Conservation (phyloP, 1,140 invertebrate species). For the Pogonognathellus flavescens region DNA sequence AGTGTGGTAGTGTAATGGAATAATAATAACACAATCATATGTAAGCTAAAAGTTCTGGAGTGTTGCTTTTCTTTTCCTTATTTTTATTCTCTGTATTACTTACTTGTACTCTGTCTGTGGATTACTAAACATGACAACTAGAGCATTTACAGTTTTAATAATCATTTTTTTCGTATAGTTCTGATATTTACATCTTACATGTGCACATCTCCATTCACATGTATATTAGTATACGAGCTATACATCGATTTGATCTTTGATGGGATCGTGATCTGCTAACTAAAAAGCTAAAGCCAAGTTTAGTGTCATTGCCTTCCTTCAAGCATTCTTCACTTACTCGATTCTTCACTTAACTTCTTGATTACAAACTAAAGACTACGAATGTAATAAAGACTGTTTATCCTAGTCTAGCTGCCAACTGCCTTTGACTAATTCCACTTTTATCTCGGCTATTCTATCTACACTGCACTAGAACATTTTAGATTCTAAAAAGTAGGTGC, state of each 20-base stretch:
- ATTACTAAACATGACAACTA: background rate
- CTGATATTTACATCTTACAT: too few relatives aligned
- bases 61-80: background rate
- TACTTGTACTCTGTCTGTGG: background rate
- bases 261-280: conserved; percentile 45
- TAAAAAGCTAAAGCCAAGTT: conserved; percentile 28
- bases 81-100: background rate
- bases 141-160: too few relatives aligned
- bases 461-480: too few relatives aligned
- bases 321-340: background rate
- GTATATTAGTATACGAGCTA: background rate
- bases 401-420: too few relatives aligned
- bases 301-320: conserved; percentile 42
- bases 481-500: too few relatives aligned
- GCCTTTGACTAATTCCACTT: too few relatives aligned
- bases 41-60: too few relatives aligned
- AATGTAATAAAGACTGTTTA: background rate
- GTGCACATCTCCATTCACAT: too few relatives aligned
- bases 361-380: background rate
- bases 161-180: too few relatives aligned
- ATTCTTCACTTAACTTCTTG: background rate
- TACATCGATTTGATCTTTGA: conserved; percentile 42
- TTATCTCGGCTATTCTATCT: too few relatives aligned
- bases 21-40: too few relatives aligned
- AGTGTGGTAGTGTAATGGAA: too few relatives aligned